These are phyloP conservation scores for Etheostoma nigrum DNA, from an alignment of 2,797 vertebrate genomes.

Conservation along the genomic window DNA sequence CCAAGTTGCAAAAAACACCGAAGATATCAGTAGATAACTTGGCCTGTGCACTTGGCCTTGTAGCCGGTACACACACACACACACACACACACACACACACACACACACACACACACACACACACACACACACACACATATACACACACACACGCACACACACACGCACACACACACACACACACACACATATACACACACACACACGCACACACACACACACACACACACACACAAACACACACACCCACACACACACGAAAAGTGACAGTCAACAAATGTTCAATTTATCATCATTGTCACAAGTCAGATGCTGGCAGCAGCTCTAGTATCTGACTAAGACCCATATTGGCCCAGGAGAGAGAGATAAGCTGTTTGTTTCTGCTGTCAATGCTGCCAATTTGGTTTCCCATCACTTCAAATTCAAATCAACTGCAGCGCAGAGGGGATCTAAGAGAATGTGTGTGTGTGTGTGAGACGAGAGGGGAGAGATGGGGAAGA, in stretches of 20 bases:
- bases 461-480: conserved; percentile 25
- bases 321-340: conserved; percentile 78
- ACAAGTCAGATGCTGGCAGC: conserved; percentile 79
- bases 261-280: conserved; percentile 78
- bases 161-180: too few relatives aligned
- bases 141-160: neutral
- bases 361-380: conserved; percentile 84
- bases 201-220: conserved; percentile 1
- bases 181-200: too few relatives aligned
- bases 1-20: neutral
- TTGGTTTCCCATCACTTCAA: conserved; percentile 83
- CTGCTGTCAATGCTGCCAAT: conserved; percentile 84
- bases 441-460: conserved; percentile 76
- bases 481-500: conserved; percentile 17
- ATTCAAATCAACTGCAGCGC: conserved; percentile 83
- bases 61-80: neutral
- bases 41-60: neutral
- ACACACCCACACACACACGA: conserved; percentile 40
- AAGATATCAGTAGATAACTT: neutral
- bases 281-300: conserved; percentile 83
- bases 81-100: neutral
- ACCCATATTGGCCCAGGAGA: conserved; percentile 81
- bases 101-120: neutral
- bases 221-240: conserved; percentile 7
- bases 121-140: too few relatives aligned